Evolutionary conservation across 2,113 vertebrate genomes (phyloP).

Genomic region (Eidolon helvum): DNA sequence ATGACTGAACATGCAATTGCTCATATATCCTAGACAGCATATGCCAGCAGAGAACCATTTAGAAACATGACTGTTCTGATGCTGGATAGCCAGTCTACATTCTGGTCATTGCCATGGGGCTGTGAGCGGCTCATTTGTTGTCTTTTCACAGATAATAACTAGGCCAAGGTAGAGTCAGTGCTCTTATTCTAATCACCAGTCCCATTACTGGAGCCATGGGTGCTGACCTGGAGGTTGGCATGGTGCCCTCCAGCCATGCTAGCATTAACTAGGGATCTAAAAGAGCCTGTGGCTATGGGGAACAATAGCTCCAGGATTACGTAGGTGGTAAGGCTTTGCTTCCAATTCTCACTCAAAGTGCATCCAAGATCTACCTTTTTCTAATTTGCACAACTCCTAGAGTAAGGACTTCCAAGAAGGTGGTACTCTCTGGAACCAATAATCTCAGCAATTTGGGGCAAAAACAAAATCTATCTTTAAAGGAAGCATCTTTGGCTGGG

Average conservation of each 20-base stretch:
- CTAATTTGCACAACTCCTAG: rapidly evolving
- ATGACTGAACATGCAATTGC: neutral
- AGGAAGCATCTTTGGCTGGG: neutral
- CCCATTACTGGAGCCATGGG: neutral
- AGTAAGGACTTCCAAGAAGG: neutral
- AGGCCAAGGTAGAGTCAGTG: neutral
- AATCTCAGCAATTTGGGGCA: too few species aligned
- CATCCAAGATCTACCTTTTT: neutral
- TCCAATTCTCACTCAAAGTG: neutral
- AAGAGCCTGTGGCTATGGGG: neutral
- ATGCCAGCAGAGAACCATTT: neutral
- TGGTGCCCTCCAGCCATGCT: neutral
- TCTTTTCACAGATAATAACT: neutral
- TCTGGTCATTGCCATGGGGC: neutral
- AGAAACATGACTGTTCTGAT: neutral
- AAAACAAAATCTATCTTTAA: neutral
- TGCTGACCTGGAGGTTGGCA: neutral
- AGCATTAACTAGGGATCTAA: neutral
- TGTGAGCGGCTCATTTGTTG: neutral
- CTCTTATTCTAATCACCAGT: neutral
- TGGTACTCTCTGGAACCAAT: neutral
- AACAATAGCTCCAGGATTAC: neutral
- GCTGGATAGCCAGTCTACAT: neutral
- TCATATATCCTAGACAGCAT: neutral
- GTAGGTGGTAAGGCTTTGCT: neutral